These are phyloP conservation scores for Prochilodus magdalenae DNA, from an alignment of 2,113 vertebrate species.

Conservation along the genomic window DNA sequence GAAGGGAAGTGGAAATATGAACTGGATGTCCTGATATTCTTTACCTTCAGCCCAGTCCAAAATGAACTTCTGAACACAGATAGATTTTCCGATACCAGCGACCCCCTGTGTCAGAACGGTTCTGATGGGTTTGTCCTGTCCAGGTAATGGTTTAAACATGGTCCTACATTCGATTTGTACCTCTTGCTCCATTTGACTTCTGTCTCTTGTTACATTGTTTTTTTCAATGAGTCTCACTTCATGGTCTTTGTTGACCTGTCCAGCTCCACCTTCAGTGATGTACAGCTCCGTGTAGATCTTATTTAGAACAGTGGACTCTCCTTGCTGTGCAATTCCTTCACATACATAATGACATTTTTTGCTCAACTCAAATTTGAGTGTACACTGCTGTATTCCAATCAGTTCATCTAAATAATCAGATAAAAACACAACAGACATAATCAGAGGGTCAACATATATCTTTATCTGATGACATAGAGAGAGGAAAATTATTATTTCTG, in stretches of 20 bases:
- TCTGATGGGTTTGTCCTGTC: conserved; percentile 9
- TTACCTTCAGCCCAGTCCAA: neutral
- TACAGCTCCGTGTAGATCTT: conserved; percentile 46
- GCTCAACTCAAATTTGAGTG: neutral
- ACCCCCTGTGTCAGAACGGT: conserved; percentile 23
- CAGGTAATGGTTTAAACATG: conserved; percentile 12
- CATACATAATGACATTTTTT: neutral
- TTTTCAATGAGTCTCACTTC: neutral
- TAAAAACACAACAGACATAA: neutral
- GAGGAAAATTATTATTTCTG: no score
- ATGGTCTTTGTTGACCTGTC: neutral
- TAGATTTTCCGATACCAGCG: conserved; percentile 18
- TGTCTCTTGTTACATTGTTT: no score
- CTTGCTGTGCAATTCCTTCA: conserved; percentile 42
- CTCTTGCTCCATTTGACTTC: conserved; percentile 8
- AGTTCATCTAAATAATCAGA: neutral
- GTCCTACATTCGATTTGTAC: neutral
- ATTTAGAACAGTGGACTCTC: conserved; percentile 20
- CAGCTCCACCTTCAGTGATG: conserved; percentile 13
- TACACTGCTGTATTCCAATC: neutral
- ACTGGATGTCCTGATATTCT: conserved; percentile 22
- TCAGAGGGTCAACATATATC: no score
- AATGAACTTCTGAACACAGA: conserved; percentile 12
- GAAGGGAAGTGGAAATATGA: conserved; percentile 42
- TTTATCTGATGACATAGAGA: no score